Conservation (phyloP, 2,888 invertebrate genomes). For the Hydrotaea cyrtoneurina region DNA sequence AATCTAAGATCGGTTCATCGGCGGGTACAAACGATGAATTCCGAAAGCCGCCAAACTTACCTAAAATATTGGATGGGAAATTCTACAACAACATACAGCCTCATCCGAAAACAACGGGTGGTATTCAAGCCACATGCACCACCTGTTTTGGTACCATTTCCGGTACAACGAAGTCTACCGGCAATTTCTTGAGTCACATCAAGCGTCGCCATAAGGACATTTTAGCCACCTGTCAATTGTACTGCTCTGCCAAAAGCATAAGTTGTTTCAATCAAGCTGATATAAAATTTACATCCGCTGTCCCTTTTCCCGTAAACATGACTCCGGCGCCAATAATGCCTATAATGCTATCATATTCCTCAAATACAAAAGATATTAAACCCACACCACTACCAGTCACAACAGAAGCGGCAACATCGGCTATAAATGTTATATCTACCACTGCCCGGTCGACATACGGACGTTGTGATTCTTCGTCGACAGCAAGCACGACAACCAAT, state of each 20-base stretch:
- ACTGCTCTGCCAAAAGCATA: constrained; percentile 70
- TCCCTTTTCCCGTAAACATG: constrained; percentile 37
- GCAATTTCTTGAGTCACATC: constrained; percentile 77
- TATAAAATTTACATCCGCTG: constrained; percentile 50
- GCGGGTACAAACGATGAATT: constrained; percentile 69
- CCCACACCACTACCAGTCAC: background rate
- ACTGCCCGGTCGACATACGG: constrained; percentile 30
- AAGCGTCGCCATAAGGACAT: constrained; percentile 76
- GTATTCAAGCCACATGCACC: constrained; percentile 78
- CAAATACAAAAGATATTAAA: constrained; percentile 21
- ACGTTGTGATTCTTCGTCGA: constrained; percentile 48
- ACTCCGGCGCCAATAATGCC: constrained; percentile 33
- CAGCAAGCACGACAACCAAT: background rate
- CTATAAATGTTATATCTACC: constrained; percentile 28
- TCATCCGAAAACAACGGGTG: constrained; percentile 76
- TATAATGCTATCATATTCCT: constrained; percentile 50
- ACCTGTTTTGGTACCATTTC: constrained; percentile 76
- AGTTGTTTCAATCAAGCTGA: constrained; percentile 60
- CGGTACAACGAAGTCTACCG: constrained; percentile 77
- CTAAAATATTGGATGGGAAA: constrained; percentile 77
- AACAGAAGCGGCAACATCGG: constrained; percentile 34
- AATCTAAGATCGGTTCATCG: constrained; percentile 30
- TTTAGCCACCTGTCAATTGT: constrained; percentile 73
- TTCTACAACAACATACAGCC: constrained; percentile 77
- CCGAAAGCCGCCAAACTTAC: constrained; percentile 73